Percentiles rank a stretch among this genome's conserved stretches.
Conservation (phyloP, 2,797 vertebrate species). For the Anolis apletophallus region DNA sequence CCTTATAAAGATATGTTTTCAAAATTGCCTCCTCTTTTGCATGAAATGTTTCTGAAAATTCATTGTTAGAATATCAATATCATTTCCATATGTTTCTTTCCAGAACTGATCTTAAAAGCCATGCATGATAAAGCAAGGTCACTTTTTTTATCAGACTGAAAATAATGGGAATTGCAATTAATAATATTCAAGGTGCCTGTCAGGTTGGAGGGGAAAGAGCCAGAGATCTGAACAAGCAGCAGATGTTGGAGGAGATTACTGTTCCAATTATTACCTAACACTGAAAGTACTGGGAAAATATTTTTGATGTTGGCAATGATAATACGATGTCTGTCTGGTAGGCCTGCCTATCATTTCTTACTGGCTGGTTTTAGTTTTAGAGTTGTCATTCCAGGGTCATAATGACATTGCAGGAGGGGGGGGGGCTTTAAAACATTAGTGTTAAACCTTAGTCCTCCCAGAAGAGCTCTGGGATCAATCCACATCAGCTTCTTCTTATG, state of each 20-base stretch:
- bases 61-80: constrained; percentile 57
- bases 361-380: not conserved
- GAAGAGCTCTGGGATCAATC: not conserved
- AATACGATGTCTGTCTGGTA: constrained; percentile 50
- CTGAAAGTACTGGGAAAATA: constrained; percentile 41
- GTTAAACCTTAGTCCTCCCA: not conserved
- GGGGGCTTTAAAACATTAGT: not conserved
- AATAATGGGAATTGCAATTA: constrained; percentile 50
- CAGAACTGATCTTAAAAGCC: constrained; percentile 59
- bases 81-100: constrained; percentile 66
- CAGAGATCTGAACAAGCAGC: constrained; percentile 60
- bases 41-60: constrained; percentile 55
- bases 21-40: constrained; percentile 42
- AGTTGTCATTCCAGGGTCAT: constrained; percentile 22
- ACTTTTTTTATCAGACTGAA: constrained; percentile 63
- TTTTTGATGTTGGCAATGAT: constrained; percentile 35
- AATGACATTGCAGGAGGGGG: not conserved
- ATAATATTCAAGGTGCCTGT: constrained; percentile 1
- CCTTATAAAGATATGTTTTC: constrained; percentile 46
- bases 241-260: constrained; percentile 64
- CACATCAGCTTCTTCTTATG: not conserved
- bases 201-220: constrained; percentile 50
- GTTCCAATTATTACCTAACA: constrained; percentile 64
- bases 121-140: constrained; percentile 56
- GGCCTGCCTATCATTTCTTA: constrained; percentile 47